These are phyloP conservation scores for Corythoichthys intestinalis DNA, from an alignment of 2,113 vertebrate species.

Conservation along the genomic window DNA sequence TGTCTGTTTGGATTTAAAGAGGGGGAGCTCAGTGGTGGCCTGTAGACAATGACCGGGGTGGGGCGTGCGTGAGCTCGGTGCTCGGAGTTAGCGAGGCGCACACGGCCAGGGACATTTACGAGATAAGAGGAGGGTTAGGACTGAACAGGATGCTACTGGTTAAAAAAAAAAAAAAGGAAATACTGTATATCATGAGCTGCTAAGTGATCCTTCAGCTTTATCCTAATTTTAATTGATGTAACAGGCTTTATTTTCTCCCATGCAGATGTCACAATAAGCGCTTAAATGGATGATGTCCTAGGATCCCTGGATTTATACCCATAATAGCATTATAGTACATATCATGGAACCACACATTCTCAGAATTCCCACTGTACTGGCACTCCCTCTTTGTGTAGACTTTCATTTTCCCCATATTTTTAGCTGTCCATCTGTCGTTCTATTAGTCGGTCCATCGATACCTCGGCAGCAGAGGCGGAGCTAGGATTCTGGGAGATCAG, in stretches of 20 bases:
- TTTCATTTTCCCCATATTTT: too few relatives aligned
- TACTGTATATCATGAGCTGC: slow-evolving; percentile 4
- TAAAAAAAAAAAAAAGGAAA: not conserved
- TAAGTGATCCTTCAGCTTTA: not conserved
- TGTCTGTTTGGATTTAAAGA: slow-evolving; percentile 74
- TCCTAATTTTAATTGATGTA: slow-evolving; percentile 16
- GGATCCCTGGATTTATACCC: slow-evolving; percentile 13
- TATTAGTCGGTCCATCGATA: not conserved
- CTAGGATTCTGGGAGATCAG: too few relatives aligned
- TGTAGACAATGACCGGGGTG: slow-evolving; percentile 48
- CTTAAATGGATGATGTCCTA: slow-evolving; percentile 18
- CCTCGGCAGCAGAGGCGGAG: too few relatives aligned
- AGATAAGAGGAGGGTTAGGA: slow-evolving; percentile 9
- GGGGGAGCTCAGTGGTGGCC: slow-evolving; percentile 38
- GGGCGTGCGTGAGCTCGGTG: not conserved
- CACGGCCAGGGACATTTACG: not conserved
- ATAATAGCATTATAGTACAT: slow-evolving; percentile 13
- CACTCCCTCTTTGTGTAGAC: not conserved
- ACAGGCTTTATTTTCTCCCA: slow-evolving; percentile 19
- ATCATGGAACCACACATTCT: not conserved
- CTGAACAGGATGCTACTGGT: slow-evolving; percentile 1
- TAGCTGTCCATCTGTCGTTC: not conserved
- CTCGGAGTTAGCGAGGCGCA: not conserved
- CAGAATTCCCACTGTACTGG: not conserved
- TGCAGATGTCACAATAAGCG: slow-evolving; percentile 33